Percentiles rank a stretch among this genome's conserved stretches.
These are phyloP conservation scores for Dolichoris vasculosae DNA, from an alignment of 1,140 invertebrate species.

Conservation along the genomic window DNA sequence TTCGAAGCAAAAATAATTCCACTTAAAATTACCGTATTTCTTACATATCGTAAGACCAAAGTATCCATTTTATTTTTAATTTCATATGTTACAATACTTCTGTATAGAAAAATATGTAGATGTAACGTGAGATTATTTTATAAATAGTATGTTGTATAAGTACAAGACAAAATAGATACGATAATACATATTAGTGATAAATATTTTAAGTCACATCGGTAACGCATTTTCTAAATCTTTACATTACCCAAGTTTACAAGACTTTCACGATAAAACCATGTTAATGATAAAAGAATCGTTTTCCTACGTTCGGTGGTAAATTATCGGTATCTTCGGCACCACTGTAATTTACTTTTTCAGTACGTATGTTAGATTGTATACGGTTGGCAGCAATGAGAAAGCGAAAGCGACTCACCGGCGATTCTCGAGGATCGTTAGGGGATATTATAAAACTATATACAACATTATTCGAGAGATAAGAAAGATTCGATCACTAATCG, in stretches of 20 bases:
- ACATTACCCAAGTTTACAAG: background rate
- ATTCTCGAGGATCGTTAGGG: constrained; percentile 1
- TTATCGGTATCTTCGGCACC: background rate
- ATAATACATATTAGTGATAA: background rate
- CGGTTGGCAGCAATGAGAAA: background rate
- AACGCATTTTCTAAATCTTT: background rate
- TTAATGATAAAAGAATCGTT: background rate
- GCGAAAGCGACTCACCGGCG: constrained; percentile 2
- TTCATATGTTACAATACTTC: background rate
- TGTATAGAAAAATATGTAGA: background rate
- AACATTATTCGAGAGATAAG: background rate
- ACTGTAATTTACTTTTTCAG: background rate
- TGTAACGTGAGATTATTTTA: background rate
- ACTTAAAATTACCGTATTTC: no score
- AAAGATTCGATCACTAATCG: constrained; percentile 6
- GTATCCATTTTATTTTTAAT: no score
- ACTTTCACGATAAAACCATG: background rate
- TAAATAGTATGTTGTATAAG: background rate
- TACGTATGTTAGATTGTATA: background rate
- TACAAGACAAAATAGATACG: background rate
- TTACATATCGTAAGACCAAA: no score
- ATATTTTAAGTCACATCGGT: background rate
- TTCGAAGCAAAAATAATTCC: no score
- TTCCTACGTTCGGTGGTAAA: background rate
- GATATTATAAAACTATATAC: background rate